phyloP scores from a whole-genome alignment of 2,113 vertebrate species.

The Larimichthys polyactis region DNA sequence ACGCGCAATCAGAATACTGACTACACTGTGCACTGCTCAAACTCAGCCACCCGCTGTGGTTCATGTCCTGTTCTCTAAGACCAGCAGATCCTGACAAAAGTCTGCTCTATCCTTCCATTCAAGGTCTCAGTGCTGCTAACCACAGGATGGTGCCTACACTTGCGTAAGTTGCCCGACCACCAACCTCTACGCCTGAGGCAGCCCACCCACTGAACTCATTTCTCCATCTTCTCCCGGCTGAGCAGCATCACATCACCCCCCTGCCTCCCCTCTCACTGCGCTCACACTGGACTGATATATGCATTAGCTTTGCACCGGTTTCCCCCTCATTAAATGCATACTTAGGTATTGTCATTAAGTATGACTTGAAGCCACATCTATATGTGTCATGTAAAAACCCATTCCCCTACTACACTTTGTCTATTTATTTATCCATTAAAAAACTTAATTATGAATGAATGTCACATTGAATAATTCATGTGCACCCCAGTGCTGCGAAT shows the following conservation, averaged over 20 bases:
- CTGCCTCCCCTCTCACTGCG: slow-evolving; percentile 34
- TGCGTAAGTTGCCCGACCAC: slow-evolving; percentile 41
- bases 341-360: slow-evolving; percentile 63
- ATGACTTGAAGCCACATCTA: slow-evolving; percentile 56
- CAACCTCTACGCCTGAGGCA: slow-evolving; percentile 57
- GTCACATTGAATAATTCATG: slow-evolving; percentile 83
- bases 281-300: slow-evolving; percentile 38
- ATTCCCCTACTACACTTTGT: slow-evolving; percentile 61
- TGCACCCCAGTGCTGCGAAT: slow-evolving; percentile 66
- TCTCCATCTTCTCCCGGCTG: slow-evolving; percentile 53
- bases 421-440: slow-evolving; percentile 84
- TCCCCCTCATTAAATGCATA: slow-evolving; percentile 60
- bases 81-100: slow-evolving; percentile 50
- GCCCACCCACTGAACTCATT: slow-evolving; percentile 68
- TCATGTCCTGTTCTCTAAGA: slow-evolving; percentile 39
- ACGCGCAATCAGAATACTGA: slow-evolving; percentile 6
- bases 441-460: slow-evolving; percentile 82
- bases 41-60: slow-evolving; percentile 32
- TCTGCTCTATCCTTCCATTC: slow-evolving; percentile 47
- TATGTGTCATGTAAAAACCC: slow-evolving; percentile 61
- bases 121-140: slow-evolving; percentile 50
- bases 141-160: slow-evolving; percentile 40
- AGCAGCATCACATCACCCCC: slow-evolving; percentile 38
- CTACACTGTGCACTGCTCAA: not conserved
- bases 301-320: slow-evolving; percentile 41